Base-by-base conservation (phyloP, 2,113 vertebrate species). In the Phyllopteryx taeniolatus region DNA sequence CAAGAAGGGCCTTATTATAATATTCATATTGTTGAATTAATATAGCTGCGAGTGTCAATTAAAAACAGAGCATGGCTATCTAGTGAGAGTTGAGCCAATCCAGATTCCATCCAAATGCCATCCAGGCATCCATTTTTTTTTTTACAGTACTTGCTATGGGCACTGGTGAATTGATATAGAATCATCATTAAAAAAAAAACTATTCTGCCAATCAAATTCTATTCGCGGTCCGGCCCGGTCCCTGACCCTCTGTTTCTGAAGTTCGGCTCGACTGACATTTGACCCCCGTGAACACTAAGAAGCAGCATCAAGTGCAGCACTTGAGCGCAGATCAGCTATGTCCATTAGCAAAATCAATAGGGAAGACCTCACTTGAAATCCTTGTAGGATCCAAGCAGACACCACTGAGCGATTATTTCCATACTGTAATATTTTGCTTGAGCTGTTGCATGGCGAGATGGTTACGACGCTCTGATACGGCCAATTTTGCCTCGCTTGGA, bases 281-380 rank as follows among this genome's bases (percentile, higher is more conserved):
- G 31, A 61, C 17, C 59, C 6, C 31, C 31, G 31, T 3, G 31
- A 61, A 61, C 15, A 35, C 57, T 6, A 19, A 39, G 20, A 31
- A 2, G 27, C 57, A 33, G 14, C 22, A 5, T 31, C 56, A 59
- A 59, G 56, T 63, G 61, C 61, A 63, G 61, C 61, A 63, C 61
- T 9, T 10, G 17, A 20, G 35, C 35, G 22, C 39, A 7, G 39
- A 65, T 65, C 42, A 44, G 12, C 14, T 19, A 10, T 44, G 42
- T 65, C 42, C 19, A 65, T 65, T 65, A 43, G 20, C 20, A 44
- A 11, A 65, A 65, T 44, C 62, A 44, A 43, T 65, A 61, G 31
- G 14, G 31, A 61, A 59, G 56, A 31, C 56, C 56, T 61, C 59
- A 33, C 31, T 61, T 15, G 6, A 61, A 61, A 35, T 61, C 13